A percentile compares a stretch with the other conserved stretches of the same genome.
phyloP scores from a whole-genome alignment of 2,113 vertebrate species.

The Oncorhynchus keta region DNA sequence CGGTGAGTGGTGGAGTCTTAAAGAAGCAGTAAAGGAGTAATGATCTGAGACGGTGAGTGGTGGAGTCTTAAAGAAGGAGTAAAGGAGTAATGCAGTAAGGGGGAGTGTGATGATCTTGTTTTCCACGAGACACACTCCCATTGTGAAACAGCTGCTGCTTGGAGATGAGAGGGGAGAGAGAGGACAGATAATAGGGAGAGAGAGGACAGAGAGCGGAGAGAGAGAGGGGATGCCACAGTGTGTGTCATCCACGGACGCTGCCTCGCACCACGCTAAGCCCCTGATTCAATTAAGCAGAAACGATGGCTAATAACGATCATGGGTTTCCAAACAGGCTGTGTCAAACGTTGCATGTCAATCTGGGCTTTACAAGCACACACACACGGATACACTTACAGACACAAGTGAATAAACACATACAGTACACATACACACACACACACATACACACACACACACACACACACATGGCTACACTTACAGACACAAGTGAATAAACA shows the following conservation, averaged over 20 bases:
- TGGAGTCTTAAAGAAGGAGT: neutral
- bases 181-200: too few species aligned
- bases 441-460: neutral
- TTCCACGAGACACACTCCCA: neutral
- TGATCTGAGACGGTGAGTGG: too few species aligned
- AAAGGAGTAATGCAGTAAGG: neutral
- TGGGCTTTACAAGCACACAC: neutral
- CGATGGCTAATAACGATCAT: conserved; percentile 31
- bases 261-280: conserved; percentile 11
- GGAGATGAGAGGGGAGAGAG: neutral
- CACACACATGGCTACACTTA: neutral
- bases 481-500: too few species aligned
- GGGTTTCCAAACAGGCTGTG: conserved; percentile 22
- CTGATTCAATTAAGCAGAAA: conserved; percentile 31
- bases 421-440: neutral
- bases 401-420: neutral
- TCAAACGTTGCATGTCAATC: conserved; percentile 12
- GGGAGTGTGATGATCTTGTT: neutral
- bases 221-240: neutral
- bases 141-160: conserved; percentile 10
- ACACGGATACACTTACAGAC: neutral
- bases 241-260: conserved; percentile 11
- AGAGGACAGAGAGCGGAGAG: neutral
- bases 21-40: too few species aligned
- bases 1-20: too few species aligned